phyloP scores from a whole-genome alignment of 2,797 vertebrate genomes.

The Margarornis squamiger region DNA sequence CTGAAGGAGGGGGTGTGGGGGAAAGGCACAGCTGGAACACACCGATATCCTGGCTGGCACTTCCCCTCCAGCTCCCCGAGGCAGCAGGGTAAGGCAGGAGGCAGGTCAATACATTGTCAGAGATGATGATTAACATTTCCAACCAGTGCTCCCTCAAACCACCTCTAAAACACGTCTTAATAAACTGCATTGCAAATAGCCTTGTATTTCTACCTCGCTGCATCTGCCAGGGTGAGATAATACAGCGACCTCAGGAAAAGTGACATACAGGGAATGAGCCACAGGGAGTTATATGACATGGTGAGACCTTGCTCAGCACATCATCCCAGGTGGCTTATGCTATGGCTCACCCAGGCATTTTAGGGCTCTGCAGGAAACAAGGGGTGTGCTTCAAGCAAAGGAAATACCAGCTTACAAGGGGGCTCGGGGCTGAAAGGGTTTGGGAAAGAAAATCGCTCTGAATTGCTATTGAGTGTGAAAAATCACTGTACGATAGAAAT shows the following conservation, averaged over 20 bases:
- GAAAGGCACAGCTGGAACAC: neutral
- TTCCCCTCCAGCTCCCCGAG: neutral
- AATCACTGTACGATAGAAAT: neutral
- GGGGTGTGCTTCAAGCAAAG: neutral
- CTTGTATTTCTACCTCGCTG: constrained; percentile 59
- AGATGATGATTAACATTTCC: constrained; percentile 61
- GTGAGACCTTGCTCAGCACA: constrained; percentile 18
- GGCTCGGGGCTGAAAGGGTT: neutral
- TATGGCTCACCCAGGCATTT: neutral
- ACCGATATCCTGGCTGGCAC: neutral
- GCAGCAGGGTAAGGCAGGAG: constrained; percentile 5
- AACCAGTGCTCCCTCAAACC: constrained; percentile 43
- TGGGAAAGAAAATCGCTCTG: neutral
- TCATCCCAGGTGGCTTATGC: neutral
- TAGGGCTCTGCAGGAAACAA: neutral
- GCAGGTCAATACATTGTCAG: constrained; percentile 16
- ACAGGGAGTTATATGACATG: neutral
- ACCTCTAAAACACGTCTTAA: constrained; percentile 65
- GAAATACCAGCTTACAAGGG: fast-evolving
- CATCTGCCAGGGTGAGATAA: constrained; percentile 70
- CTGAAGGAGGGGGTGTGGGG: neutral
- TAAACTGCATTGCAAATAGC: constrained; percentile 62
- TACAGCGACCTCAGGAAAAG: constrained; percentile 44
- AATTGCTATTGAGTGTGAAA: neutral
- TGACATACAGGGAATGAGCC: constrained; percentile 49